Evolutionary conservation across 2,888 invertebrate genomes (phyloP), one percentile per base, ranked within the genome.

Genomic region (Archips crataeganus): DNA sequence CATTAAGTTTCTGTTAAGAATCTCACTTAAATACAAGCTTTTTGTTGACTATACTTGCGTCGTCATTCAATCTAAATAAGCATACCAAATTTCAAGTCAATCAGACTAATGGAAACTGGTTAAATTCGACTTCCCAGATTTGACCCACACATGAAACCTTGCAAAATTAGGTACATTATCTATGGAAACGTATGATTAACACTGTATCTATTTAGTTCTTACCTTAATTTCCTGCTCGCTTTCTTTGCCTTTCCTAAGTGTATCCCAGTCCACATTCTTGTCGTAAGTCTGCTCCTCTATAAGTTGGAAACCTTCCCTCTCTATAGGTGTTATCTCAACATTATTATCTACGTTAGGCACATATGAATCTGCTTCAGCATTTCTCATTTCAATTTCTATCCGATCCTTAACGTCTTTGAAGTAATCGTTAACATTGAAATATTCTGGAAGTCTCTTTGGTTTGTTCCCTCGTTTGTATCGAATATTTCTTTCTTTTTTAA

Each of bases 351-450:
- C 1, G 15, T 51, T 57, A 13, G 23, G 39, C 0, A 59, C 1
- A 2, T 49, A 39, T 6, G 42, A 11, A 10, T 39, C 47, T 0
- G 79, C 74, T 54, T 83, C 84, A 0, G 80, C 77, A 70, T 82
- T 84, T 70, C 78, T 83, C 0, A 84, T 82, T n/a, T 84, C 84
- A 4, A 84, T 36, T 23, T 80, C 78, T 0, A 77, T 73, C 70
- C 79, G 80, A 0, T 81, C 78, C 64, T 77, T 80, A 2, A 84
- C 71, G 32, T 78, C 76, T 47, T 81, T 82, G 81, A 81, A 85
- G 65, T 85, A 84, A 62, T 84, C 83, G 13, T 84, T 83, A 0
- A 84, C 60, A 54, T 80, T 77, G 23, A 82, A 83, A n/a, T 85
- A 79, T 8, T 80, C 75, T 36, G 74, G 77, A 9, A 67, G 47